Percentiles rank a stretch among this genome's conserved stretches.
These are phyloP conservation scores for Copidosoma aretas DNA, from an alignment of 2,888 invertebrate genomes.

Conservation along the genomic window DNA sequence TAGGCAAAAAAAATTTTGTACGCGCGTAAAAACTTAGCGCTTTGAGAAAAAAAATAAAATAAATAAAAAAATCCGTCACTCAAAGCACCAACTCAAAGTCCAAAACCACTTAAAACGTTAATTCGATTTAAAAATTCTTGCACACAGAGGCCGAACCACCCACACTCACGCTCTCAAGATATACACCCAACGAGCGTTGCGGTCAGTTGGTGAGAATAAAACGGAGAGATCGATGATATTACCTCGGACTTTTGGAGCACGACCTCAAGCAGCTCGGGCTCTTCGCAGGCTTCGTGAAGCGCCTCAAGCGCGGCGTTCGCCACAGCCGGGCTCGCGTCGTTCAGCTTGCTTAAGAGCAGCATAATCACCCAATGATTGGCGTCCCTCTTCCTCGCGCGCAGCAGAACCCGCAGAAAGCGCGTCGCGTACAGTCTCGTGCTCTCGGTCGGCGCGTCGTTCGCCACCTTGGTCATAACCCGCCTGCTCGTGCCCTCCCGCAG, in stretches of 20 bases:
- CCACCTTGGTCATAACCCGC: conserved; percentile 69
- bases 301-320: conserved; percentile 81
- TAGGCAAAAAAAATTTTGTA: too few species aligned
- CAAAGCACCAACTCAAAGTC: too few species aligned
- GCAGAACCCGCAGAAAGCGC: conserved; percentile 85
- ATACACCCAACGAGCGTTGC: too few species aligned
- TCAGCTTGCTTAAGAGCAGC: conserved; percentile 82
- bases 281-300: conserved; percentile 92
- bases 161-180: too few species aligned
- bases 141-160: too few species aligned
- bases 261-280: conserved; percentile 63
- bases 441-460: conserved; percentile 63
- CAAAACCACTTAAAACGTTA: too few species aligned
- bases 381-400: conserved; percentile 77
- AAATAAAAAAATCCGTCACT: too few species aligned
- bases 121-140: too few species aligned
- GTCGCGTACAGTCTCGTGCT: conserved; percentile 83
- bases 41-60: too few species aligned
- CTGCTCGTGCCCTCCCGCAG: conserved; percentile 75
- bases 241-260: conserved; percentile 37
- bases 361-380: conserved; percentile 88
- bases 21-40: too few species aligned
- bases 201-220: too few species aligned
- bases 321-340: conserved; percentile 82
- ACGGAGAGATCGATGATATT: not conserved